Evolutionary conservation across 2,888 invertebrate genomes (phyloP).

Genomic region (Prosopocoilus inquinatus): DNA sequence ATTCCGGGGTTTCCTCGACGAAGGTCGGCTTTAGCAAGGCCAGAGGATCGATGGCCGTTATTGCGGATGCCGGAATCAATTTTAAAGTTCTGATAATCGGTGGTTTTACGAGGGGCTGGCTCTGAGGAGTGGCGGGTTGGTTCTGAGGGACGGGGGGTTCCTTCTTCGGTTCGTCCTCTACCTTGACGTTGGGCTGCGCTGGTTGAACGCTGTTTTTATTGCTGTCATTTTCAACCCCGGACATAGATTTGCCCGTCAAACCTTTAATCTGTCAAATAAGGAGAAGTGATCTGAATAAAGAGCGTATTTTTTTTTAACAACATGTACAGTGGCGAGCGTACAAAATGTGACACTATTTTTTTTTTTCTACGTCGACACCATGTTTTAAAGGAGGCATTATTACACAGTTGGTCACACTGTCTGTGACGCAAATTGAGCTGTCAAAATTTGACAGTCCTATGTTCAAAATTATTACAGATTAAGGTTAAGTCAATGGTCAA

Average conservation of each 20-base stretch:
- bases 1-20: slow-evolving; percentile 32
- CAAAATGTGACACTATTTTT: too few species aligned
- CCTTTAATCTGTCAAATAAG: slow-evolving; percentile 43
- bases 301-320: too few species aligned
- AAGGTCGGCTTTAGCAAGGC: slow-evolving; percentile 44
- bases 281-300: too few species aligned
- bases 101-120: neutral
- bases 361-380: too few species aligned
- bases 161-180: slow-evolving; percentile 1
- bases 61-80: slow-evolving; percentile 21
- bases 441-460: too few species aligned
- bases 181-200: neutral
- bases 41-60: slow-evolving; percentile 32
- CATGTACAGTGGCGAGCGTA: too few species aligned
- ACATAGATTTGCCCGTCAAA: slow-evolving; percentile 35
- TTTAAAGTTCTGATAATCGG: slow-evolving; percentile 1
- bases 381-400: too few species aligned
- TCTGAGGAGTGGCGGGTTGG: neutral
- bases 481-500: too few species aligned
- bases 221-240: neutral
- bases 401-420: too few species aligned
- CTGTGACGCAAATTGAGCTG: too few species aligned
- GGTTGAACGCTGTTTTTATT: neutral
- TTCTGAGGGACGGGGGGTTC: neutral
- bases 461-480: too few species aligned